phyloP scores from a whole-genome alignment of 2,797 vertebrate genomes.

The Channa striata region DNA sequence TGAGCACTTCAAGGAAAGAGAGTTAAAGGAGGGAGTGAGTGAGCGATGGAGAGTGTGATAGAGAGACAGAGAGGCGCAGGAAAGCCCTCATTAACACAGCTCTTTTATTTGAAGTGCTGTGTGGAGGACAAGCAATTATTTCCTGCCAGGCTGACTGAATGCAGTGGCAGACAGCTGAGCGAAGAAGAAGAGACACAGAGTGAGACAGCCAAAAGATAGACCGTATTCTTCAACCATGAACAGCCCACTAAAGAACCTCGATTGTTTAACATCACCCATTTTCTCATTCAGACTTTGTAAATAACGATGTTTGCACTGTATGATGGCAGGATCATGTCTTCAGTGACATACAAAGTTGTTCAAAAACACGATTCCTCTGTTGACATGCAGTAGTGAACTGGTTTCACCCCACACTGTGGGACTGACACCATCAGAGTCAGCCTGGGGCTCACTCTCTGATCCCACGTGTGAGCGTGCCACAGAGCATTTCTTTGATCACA shows the following conservation, averaged over 20 bases:
- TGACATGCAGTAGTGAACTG: conserved; percentile 3
- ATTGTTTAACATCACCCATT: conserved; percentile 45
- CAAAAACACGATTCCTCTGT: conserved; percentile 24
- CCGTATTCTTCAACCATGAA: conserved; percentile 32
- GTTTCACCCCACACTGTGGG: neutral
- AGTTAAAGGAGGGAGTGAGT: conserved; percentile 56
- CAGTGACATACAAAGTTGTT: conserved; percentile 10
- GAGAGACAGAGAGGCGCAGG: conserved; percentile 57
- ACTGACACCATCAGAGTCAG: conserved; percentile 14
- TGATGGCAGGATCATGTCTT: conserved; percentile 14
- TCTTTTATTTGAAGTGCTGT: conserved; percentile 80
- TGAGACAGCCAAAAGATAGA: conserved; percentile 29
- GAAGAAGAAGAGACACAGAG: conserved; percentile 26
- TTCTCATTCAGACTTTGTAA: conserved; percentile 47
- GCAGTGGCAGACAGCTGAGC: conserved; percentile 61
- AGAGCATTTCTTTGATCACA: conserved; percentile 48
- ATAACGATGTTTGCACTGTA: conserved; percentile 16
- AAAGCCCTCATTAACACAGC: conserved; percentile 83
- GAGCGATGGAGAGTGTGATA: conserved; percentile 53
- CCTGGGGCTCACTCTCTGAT: conserved; percentile 42
- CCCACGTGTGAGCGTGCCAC: conserved; percentile 24
- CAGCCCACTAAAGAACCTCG: conserved; percentile 33
- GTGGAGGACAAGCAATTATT: conserved; percentile 79
- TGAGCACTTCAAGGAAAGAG: conserved; percentile 47
- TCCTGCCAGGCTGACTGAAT: conserved; percentile 69